Conservation (phyloP, 2,113 vertebrate genomes). For the Hepsetus odoe region DNA sequence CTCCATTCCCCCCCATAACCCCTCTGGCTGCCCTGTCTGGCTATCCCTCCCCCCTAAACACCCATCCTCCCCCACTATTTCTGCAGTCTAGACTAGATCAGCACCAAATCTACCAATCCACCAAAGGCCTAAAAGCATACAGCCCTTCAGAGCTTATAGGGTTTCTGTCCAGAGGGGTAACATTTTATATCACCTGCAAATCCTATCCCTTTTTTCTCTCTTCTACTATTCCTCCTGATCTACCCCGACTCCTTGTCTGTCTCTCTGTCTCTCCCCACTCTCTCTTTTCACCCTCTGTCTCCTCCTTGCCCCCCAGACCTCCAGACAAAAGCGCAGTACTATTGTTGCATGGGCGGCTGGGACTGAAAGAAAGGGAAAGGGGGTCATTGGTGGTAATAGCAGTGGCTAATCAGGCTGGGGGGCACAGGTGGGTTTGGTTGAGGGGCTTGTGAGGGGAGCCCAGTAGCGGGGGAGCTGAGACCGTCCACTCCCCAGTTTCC, state of each 20-base stretch:
- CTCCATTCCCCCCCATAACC: constrained; percentile 25
- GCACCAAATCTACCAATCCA: background rate
- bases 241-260: background rate
- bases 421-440: background rate
- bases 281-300: constrained; percentile 34
- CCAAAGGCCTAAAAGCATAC: constrained; percentile 17
- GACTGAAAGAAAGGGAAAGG: constrained; percentile 53
- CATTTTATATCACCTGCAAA: constrained; percentile 38
- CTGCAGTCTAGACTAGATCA: constrained; percentile 15
- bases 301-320: constrained; percentile 37
- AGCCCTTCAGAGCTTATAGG: background rate
- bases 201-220: constrained; percentile 4
- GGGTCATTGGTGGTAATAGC: constrained; percentile 66
- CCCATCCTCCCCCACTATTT: constrained; percentile 12
- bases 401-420: constrained; percentile 58
- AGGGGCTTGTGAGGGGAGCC: constrained; percentile 10
- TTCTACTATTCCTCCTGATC: background rate
- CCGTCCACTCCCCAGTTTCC: constrained; percentile 59
- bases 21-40: background rate
- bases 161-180: constrained; percentile 11
- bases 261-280: constrained; percentile 9
- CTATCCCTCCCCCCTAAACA: background rate
- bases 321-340: constrained; percentile 49
- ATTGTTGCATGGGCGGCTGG: constrained; percentile 49
- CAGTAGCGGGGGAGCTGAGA: constrained; percentile 59